A percentile compares a stretch with the other conserved stretches of the same genome.
Conservation (phyloP, 2,888 invertebrate genomes). For the Acanthopleura granulata region DNA sequence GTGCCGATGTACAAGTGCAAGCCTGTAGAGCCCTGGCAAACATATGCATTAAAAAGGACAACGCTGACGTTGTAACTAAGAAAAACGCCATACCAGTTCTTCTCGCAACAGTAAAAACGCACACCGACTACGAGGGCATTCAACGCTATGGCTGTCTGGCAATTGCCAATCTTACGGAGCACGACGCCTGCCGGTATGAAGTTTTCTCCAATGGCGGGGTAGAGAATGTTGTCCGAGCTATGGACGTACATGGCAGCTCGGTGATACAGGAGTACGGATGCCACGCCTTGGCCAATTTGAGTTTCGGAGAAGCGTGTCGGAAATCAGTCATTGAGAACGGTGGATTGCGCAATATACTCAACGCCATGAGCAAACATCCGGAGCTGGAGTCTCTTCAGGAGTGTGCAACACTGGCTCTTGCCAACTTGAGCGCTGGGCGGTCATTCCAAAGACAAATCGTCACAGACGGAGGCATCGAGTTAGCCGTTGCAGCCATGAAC, state of each 20-base stretch:
- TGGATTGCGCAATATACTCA: background rate
- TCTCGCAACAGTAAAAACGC: background rate
- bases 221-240: background rate
- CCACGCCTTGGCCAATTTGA: constrained; percentile 5
- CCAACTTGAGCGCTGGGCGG: background rate
- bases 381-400: background rate
- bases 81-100: background rate
- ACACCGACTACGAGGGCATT: background rate
- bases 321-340: background rate
- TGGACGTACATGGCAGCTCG: background rate
- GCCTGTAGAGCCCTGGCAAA: constrained; percentile 13
- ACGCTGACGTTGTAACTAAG: background rate
- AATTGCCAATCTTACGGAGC: background rate
- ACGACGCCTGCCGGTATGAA: background rate
- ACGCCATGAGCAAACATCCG: background rate
- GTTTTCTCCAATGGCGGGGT: background rate
- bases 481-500: background rate
- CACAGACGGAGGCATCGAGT: background rate
- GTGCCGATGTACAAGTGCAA: background rate
- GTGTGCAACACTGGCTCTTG: background rate
- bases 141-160: background rate
- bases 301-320: background rate
- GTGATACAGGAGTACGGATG: background rate
- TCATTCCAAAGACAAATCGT: background rate
- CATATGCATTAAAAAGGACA: background rate